A percentile compares a stretch with the other conserved stretches of the same genome.
phyloP scores from a whole-genome alignment of 2,113 vertebrate genomes.

The Phylloscopus trochilus region DNA sequence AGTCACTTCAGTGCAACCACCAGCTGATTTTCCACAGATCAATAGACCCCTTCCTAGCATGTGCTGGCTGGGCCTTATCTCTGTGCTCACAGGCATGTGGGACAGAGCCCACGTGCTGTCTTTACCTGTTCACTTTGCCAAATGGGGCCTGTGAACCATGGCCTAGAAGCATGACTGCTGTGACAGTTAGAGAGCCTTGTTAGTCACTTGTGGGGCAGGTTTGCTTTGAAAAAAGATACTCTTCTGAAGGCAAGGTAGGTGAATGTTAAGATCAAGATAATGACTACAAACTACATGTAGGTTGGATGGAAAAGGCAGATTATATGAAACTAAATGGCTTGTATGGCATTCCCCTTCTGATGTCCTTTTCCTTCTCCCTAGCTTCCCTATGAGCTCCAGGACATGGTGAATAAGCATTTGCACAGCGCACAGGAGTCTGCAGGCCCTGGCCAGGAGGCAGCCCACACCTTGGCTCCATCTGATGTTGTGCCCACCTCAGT shows the following conservation, averaged over 20 bases:
- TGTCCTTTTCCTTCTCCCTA: conserved; percentile 51
- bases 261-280: background rate
- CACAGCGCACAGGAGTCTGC: conserved; percentile 77
- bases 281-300: background rate
- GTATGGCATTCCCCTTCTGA: background rate
- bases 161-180: background rate
- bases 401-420: conserved; percentile 95
- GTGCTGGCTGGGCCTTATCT: background rate
- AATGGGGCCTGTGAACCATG: background rate
- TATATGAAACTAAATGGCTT: background rate
- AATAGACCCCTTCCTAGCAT: conserved; percentile 19
- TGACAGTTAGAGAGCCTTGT: background rate
- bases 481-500: conserved; percentile 93
- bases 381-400: conserved; percentile 95
- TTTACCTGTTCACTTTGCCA: background rate
- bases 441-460: conserved; percentile 69
- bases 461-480: conserved; percentile 76
- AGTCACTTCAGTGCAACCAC: conserved; percentile 43
- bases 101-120: background rate
- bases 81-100: background rate
- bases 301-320: background rate
- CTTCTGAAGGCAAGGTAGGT: background rate
- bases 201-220: background rate
- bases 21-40: conserved; percentile 72
- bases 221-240: background rate